Evolutionary conservation across 1,140 invertebrate species (phyloP), one percentile per base, ranked within the genome.

Genomic region (Anoplophora glabripennis): DNA sequence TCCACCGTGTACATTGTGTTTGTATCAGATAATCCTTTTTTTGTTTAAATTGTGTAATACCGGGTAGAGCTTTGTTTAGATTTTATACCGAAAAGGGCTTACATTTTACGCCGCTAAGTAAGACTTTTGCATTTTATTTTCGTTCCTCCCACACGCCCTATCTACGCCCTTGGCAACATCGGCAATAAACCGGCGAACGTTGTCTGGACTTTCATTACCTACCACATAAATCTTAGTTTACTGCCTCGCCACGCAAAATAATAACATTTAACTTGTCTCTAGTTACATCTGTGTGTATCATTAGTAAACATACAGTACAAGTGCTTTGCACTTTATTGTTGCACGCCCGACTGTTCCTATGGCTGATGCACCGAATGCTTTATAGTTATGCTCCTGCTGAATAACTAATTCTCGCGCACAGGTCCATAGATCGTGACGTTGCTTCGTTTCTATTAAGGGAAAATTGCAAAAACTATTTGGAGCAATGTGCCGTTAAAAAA

Each of bases 151-250:
- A 18, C 35, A 0, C 9, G 17, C 28, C 21, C 21, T 28, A 28
- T 28, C 21, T 28, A 28, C 21, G 21, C 21, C 21, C 21, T 28
- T 28, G 21, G 21, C 21, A 28, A 28, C 21, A 28, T 28, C 60
- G 41, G 55, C 35, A 51, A 58, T 55, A 56, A 62, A 57, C 54
- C 59, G 14, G 11, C 46, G 38, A 42, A 33, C 51, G 61, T 47
- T 40, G 62, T 61, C 36, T 61, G 61, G 53, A 64, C 64, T 68
- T 70, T 68, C 63, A 69, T 69, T 68, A 67, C 62, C 42, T 47
- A 64, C 63, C 55, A 41, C 61, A 69, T 69, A 69, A 69, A 69
- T 69, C 68, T 69, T 64, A 53, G 28, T 49, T 36, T 17, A 49
- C 33, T 34, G 28, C 58, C 63, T 66, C 45, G 33, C 58, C 59